Percentiles rank a stretch among this genome's conserved stretches.
Conservation (phyloP, 1,140 invertebrate genomes). For the Planococcus citri region DNA sequence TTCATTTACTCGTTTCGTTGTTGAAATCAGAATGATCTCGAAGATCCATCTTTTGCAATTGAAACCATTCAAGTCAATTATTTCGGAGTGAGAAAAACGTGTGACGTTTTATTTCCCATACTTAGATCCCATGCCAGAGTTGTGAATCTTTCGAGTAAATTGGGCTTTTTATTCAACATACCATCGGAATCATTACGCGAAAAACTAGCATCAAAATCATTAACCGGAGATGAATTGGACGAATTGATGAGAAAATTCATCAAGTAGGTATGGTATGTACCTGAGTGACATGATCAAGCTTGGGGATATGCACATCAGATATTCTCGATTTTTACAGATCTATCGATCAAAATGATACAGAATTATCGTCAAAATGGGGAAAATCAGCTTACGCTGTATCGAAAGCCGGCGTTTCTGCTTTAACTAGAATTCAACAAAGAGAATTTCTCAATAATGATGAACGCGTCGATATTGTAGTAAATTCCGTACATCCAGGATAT, state of each 20-base stretch:
- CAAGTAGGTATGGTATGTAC: too few species aligned
- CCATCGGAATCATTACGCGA: slow-evolving; percentile 40
- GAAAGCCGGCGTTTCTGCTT: slow-evolving; percentile 54
- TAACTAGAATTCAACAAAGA: slow-evolving; percentile 51
- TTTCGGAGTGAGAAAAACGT: slow-evolving; percentile 48
- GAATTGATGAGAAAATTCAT: slow-evolving; percentile 52
- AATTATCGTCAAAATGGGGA: slow-evolving; percentile 44
- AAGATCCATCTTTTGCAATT: slow-evolving; percentile 49
- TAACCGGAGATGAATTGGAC: slow-evolving; percentile 44
- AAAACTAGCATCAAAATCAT: slow-evolving; percentile 38
- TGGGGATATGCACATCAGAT: neutral
- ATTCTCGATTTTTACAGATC: slow-evolving; percentile 17
- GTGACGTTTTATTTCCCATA: slow-evolving; percentile 52
- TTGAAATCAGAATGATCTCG: neutral
- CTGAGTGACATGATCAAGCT: slow-evolving; percentile 33
- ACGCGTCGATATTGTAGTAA: slow-evolving; percentile 44
- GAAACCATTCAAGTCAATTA: slow-evolving; percentile 56
- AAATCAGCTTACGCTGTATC: slow-evolving; percentile 51
- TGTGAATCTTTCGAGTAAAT: slow-evolving; percentile 58
- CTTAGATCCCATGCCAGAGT: slow-evolving; percentile 52
- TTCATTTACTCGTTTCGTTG: neutral
- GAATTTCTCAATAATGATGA: slow-evolving; percentile 36
- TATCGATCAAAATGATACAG: slow-evolving; percentile 24
- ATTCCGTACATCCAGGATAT: slow-evolving; percentile 52
- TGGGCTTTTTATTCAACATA: slow-evolving; percentile 43